Evolutionary conservation across 2,797 vertebrate species (phyloP).

Genomic region (Chanos chanos): DNA sequence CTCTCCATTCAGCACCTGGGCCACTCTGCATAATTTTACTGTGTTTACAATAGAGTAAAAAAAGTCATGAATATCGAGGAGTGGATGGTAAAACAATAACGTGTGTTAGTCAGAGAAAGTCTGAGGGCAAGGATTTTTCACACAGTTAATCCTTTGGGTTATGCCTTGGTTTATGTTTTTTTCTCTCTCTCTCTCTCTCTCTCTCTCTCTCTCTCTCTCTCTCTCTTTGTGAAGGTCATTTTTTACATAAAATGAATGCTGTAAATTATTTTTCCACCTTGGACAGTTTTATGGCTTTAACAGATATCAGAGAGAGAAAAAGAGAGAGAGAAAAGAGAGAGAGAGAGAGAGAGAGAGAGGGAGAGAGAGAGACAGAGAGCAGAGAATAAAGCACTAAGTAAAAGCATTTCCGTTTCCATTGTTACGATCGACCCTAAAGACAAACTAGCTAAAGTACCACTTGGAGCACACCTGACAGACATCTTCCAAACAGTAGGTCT

Average conservation of each 20-base stretch:
- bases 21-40: neutral
- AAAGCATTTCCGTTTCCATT: too few relatives aligned
- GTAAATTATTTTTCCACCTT: slow-evolving; percentile 45
- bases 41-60: neutral
- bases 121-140: neutral
- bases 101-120: neutral
- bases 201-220: slow-evolving; percentile 6
- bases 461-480: too few relatives aligned
- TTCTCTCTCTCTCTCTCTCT: slow-evolving; percentile 14
- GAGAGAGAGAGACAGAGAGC: too few relatives aligned
- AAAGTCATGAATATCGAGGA: slow-evolving; percentile 23
- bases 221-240: slow-evolving; percentile 53
- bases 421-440: too few relatives aligned
- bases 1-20: slow-evolving; percentile 10
- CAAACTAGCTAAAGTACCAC: too few relatives aligned
- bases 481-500: too few relatives aligned
- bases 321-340: neutral
- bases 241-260: slow-evolving; percentile 49
- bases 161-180: slow-evolving; percentile 1
- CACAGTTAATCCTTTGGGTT: slow-evolving; percentile 36
- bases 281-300: slow-evolving; percentile 52
- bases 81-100: slow-evolving; percentile 13
- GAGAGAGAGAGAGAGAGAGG: too few relatives aligned
- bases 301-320: slow-evolving; percentile 1
- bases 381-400: too few relatives aligned